Evolutionary conservation across 2,797 vertebrate genomes (phyloP).

Genomic region (Gymnodraco acuticeps): DNA sequence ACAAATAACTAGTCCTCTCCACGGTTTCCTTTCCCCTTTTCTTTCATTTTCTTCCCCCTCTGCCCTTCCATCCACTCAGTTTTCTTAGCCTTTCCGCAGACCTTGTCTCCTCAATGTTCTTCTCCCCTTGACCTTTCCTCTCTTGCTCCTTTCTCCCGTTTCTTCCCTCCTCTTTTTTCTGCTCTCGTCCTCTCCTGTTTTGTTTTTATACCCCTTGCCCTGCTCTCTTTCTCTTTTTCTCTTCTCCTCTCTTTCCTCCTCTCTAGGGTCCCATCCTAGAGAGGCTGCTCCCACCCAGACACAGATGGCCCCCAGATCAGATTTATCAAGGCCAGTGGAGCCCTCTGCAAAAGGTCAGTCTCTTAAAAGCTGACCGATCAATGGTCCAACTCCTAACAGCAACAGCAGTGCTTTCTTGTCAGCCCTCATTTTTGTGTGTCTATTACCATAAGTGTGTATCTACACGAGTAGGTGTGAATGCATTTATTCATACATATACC

Average conservation of each 20-base stretch:
- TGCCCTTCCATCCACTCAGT: constrained; percentile 29
- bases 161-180: not conserved
- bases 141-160: constrained; percentile 16
- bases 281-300: constrained; percentile 76
- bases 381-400: constrained; percentile 84
- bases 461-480: constrained; percentile 56
- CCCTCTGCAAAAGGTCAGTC: constrained; percentile 91
- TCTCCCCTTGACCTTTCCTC: constrained; percentile 50
- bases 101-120: constrained; percentile 43
- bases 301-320: constrained; percentile 93
- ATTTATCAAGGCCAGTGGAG: constrained; percentile 92
- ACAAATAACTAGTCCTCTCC: constrained; percentile 43
- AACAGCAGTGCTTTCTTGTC: constrained; percentile 75
- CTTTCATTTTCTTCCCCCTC: constrained; percentile 28
- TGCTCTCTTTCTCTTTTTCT: constrained; percentile 4
- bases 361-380: constrained; percentile 94
- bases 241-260: constrained; percentile 47
- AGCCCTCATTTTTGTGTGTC: constrained; percentile 8
- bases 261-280: constrained; percentile 80
- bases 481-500: constrained; percentile 55
- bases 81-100: constrained; percentile 36
- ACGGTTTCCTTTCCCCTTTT: constrained; percentile 29
- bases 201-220: not conserved
- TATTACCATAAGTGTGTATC: constrained; percentile 50
- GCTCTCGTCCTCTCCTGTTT: constrained; percentile 3